Conservation (phyloP, 1,140 invertebrate genomes). For the Danaus plexippus region DNA sequence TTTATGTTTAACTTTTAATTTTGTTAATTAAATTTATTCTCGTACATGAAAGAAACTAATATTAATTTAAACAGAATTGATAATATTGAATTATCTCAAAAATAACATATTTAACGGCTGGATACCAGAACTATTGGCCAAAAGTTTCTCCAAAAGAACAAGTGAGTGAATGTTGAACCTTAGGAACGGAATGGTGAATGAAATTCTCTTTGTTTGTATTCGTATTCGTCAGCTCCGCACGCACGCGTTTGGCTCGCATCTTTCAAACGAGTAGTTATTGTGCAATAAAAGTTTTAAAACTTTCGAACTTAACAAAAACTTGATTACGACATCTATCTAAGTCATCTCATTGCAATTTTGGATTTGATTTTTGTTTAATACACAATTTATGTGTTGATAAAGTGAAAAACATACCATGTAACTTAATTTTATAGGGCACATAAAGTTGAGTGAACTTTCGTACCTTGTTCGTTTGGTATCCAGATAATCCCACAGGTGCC, state of each 20-base stretch:
- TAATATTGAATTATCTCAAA: too few relatives aligned
- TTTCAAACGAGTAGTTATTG: conserved; percentile 49
- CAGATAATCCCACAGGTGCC: conserved; percentile 59
- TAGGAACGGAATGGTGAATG: conserved; percentile 3
- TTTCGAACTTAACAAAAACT: conserved; percentile 39
- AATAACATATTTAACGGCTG: too few relatives aligned
- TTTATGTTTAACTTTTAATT: too few relatives aligned
- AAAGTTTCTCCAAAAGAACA: background rate
- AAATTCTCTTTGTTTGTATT: conserved; percentile 20
- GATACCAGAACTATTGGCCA: too few relatives aligned
- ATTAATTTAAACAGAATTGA: too few relatives aligned
- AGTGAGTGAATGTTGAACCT: conserved; percentile 6
- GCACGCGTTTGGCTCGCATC: conserved; percentile 44
- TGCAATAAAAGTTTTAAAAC: conserved; percentile 53
- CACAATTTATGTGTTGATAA: conserved; percentile 7
- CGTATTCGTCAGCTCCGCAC: conserved; percentile 22
- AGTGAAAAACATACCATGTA: conserved; percentile 6
- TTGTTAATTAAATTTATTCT: too few relatives aligned
- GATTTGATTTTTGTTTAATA: conserved; percentile 5
- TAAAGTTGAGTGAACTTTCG: conserved; percentile 67
- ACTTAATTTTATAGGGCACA: conserved; percentile 30
- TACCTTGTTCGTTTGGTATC: conserved; percentile 45
- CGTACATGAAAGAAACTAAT: too few relatives aligned
- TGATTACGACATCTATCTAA: too few relatives aligned
- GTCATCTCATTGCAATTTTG: too few relatives aligned